A percentile compares a stretch with the other conserved stretches of the same genome.
Conservation (phyloP, 2,888 invertebrate species). For the Diarsia mendica region DNA sequence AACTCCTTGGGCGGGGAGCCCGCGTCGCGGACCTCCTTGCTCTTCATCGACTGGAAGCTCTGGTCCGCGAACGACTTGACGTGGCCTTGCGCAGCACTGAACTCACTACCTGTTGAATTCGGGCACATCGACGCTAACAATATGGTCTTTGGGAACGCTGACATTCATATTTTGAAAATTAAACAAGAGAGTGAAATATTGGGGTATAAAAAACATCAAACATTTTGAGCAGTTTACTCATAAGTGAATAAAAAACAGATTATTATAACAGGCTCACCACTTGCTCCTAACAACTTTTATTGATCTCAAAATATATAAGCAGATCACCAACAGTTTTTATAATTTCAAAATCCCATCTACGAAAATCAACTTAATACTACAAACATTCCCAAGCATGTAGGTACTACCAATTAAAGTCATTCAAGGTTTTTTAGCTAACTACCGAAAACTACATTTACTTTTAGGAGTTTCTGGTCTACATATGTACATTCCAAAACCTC, state of each 20-base stretch:
- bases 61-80: slow-evolving; percentile 94
- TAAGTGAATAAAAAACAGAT: neutral
- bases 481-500: slow-evolving; percentile 11
- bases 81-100: slow-evolving; percentile 89
- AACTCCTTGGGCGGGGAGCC: slow-evolving; percentile 93
- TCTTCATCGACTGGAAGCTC: slow-evolving; percentile 94
- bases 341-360: neutral
- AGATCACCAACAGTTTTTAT: neutral
- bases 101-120: slow-evolving; percentile 86
- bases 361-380: neutral
- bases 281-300: neutral
- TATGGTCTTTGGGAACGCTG: slow-evolving; percentile 24
- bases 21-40: slow-evolving; percentile 94
- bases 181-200: neutral
- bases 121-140: slow-evolving; percentile 77
- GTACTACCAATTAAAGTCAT: slow-evolving; percentile 7
- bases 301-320: neutral
- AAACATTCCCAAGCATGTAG: slow-evolving; percentile 27
- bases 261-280: neutral
- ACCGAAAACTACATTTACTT: slow-evolving; percentile 11
- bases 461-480: neutral
- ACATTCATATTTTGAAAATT: neutral
- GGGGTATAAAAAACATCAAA: neutral
- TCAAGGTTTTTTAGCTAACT: slow-evolving; percentile 11
- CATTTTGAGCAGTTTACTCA: neutral